Percentiles rank a stretch among this genome's conserved stretches.
Evolutionary conservation across 2,888 invertebrate species (phyloP).

Genomic region (Lithophane socia): DNA sequence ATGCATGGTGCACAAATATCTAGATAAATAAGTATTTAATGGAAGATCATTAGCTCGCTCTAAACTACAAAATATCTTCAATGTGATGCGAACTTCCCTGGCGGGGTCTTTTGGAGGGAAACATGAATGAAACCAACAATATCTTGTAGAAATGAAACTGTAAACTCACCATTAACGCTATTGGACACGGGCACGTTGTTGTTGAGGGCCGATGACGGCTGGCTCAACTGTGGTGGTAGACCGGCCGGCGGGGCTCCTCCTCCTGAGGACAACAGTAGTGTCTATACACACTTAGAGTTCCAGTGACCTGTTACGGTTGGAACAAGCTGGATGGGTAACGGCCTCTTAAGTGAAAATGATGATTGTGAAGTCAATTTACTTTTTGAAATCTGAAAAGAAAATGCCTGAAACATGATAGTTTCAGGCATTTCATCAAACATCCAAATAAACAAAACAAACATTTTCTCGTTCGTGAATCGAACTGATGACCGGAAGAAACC

Average conservation of each 20-base stretch:
- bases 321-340: neutral
- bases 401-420: too few species aligned
- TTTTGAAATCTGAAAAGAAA: neutral
- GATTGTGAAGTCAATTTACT: too few species aligned
- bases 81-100: too few species aligned
- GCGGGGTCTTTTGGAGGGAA: neutral
- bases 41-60: neutral
- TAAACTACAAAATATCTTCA: neutral
- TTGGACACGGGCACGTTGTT: constrained; percentile 73
- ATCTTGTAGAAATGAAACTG: neutral
- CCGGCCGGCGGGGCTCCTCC: constrained; percentile 33
- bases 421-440: too few species aligned
- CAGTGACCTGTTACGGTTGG: too few species aligned
- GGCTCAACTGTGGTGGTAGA: constrained; percentile 14
- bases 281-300: neutral
- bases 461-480: neutral
- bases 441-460: too few species aligned
- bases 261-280: neutral
- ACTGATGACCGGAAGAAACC: neutral
- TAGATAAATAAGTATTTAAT: neutral
- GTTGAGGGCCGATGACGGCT: constrained; percentile 70
- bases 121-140: neutral
- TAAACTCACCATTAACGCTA: constrained; percentile 73
- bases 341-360: neutral
- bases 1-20: too few species aligned